Conservation (phyloP, 2,113 vertebrate species). For the Sinocyclocheilus anophthalmus region DNA sequence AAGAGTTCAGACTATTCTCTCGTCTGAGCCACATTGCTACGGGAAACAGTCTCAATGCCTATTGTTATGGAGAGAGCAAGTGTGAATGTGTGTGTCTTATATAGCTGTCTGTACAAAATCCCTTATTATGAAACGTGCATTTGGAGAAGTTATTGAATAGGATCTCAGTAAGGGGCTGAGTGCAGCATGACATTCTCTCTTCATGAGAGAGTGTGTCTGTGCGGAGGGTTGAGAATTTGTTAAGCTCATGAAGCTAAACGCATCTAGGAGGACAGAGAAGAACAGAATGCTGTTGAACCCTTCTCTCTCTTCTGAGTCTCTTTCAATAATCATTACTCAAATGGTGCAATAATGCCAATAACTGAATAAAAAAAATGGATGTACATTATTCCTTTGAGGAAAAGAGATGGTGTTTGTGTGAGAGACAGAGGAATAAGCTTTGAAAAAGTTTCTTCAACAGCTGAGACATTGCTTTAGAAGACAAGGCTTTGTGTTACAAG, state of each 20-base stretch:
- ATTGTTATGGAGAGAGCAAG: constrained; percentile 29
- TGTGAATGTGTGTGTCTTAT: constrained; percentile 16
- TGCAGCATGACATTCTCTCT: constrained; percentile 32
- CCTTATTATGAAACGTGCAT: constrained; percentile 38
- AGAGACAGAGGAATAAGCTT: background rate
- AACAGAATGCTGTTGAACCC: background rate
- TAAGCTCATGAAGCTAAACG: constrained; percentile 6
- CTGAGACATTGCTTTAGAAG: background rate
- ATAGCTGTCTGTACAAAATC: constrained; percentile 41
- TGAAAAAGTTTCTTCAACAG: background rate
- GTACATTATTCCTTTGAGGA: background rate
- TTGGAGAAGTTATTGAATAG: constrained; percentile 39
- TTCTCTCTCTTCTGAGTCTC: background rate
- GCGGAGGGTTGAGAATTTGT: background rate
- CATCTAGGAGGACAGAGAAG: background rate
- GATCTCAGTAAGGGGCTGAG: constrained; percentile 27
- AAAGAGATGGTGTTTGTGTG: background rate
- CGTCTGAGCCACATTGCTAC: constrained; percentile 29
- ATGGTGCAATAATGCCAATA: background rate
- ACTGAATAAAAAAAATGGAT: background rate
- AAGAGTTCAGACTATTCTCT: constrained; percentile 34
- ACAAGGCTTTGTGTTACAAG: background rate
- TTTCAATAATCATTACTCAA: constrained; percentile 13
- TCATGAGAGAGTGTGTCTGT: constrained; percentile 12
- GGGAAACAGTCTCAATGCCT: constrained; percentile 42